These are phyloP conservation scores for Mya arenaria DNA, from an alignment of 1,140 invertebrate genomes.

Conservation along the genomic window DNA sequence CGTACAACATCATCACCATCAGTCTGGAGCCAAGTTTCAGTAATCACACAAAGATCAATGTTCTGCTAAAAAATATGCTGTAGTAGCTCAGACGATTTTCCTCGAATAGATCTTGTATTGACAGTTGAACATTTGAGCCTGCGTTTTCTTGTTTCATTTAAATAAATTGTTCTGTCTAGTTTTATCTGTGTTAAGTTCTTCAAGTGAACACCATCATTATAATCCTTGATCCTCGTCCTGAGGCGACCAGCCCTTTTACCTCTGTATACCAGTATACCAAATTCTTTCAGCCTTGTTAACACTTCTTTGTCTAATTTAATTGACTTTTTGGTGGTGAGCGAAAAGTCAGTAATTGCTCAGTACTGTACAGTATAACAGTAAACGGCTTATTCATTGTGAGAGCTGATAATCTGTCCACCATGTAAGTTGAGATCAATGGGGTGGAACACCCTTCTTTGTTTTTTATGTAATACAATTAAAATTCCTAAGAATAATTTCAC, in stretches of 20 bases:
- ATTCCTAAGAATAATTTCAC: too few species aligned
- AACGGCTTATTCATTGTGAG: too few species aligned
- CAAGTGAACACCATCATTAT: neutral
- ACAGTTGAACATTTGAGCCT: neutral
- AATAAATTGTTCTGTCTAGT: neutral
- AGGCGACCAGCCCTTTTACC: neutral
- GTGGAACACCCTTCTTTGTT: too few species aligned
- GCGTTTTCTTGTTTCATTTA: neutral
- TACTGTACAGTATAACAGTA: too few species aligned
- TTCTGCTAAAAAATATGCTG: slow-evolving; percentile 4
- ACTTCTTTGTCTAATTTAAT: too few species aligned
- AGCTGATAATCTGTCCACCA: too few species aligned
- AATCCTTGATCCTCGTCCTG: neutral
- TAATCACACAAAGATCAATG: slow-evolving; percentile 24
- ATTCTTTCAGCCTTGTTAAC: too few species aligned
- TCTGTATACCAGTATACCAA: neutral
- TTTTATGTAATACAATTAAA: too few species aligned
- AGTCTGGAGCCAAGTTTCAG: slow-evolving; percentile 14
- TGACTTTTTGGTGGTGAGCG: too few species aligned
- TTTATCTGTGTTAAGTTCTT: neutral
- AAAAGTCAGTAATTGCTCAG: too few species aligned
- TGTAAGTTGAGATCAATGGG: too few species aligned
- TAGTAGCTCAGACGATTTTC: neutral
- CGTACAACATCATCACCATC: slow-evolving; percentile 13
- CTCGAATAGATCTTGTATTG: neutral